phyloP scores from a whole-genome alignment of 2,113 vertebrate genomes.

The Burhinus oedicnemus region DNA sequence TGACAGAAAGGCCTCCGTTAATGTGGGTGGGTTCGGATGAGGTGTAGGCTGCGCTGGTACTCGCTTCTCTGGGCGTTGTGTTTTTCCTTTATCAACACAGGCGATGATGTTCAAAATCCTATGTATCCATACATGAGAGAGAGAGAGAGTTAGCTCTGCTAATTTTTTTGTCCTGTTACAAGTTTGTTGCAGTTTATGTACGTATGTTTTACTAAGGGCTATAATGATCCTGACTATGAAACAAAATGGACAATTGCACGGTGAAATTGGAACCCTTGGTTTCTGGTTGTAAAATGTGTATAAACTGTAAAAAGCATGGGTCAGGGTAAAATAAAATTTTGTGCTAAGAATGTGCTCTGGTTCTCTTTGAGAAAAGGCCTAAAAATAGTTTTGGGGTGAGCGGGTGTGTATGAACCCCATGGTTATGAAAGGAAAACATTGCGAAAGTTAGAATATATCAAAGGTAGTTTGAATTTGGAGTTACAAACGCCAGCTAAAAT shows the following conservation, averaged over 20 bases:
- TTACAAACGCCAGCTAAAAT: too few species aligned
- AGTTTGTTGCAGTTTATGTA: neutral
- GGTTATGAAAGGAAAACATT: neutral
- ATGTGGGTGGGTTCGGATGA: neutral
- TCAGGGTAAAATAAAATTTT: slow-evolving; percentile 71
- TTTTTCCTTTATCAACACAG: neutral
- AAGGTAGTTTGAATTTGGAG: neutral
- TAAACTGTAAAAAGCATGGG: slow-evolving; percentile 54
- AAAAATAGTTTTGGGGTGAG: neutral
- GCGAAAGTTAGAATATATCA: too few species aligned
- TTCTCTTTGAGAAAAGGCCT: neutral
- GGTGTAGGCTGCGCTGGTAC: neutral
- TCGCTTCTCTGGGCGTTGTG: neutral
- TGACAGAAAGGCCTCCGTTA: neutral
- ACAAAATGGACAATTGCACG: neutral
- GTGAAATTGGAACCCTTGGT: neutral
- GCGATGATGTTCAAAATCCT: neutral
- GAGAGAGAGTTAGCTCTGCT: neutral
- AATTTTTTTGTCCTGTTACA: neutral
- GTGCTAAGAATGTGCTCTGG: neutral
- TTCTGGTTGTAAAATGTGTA: slow-evolving; percentile 64
- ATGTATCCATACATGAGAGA: neutral
- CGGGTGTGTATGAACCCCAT: fast-evolving
- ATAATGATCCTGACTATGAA: neutral
- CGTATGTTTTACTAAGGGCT: slow-evolving; percentile 66